Evolutionary conservation across 2,888 invertebrate genomes (phyloP), one percentile per base, ranked within the genome.

Genomic region (Harpalus rufipes): DNA sequence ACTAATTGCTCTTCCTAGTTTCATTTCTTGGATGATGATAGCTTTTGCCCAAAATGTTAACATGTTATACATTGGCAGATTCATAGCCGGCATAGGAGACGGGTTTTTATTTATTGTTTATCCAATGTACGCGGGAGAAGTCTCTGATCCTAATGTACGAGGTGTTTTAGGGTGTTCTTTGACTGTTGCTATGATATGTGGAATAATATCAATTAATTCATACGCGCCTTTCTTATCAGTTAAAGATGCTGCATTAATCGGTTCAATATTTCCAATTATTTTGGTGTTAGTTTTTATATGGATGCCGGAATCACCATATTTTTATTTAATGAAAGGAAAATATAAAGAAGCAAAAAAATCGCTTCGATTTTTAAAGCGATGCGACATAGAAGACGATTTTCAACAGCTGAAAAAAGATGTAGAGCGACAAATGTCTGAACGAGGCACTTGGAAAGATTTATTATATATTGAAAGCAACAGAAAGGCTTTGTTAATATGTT

Each of bases 401-500:
- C 14, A 59, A 1, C 84, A 85, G 6, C 85, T 90, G 12, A 86
- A 86, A 7, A 65, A 61, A 5, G 89, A 89, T 85, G 89, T 90
- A 0, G 82, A 87, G 12, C 86, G 89, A n/a, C 90, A 90, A 84
- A 88, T 89, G 86, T 88, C 88, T 3, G 89, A 90, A 86, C 85
- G 87, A 5, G 93, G 93, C 16, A 91, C 91, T 0, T 92, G 93
- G 90, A 88, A 90, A 83, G 93, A 94, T 88, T 89, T 94, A 56
- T 88, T 94, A 80, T 90, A 90, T n/a, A 92, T 93, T 87, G 91
- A 91, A 6, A 92, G 92, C 0, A 93, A 93, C 87, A 92, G 93
- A 86, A 93, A 93, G 90, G 95, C 95, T 1, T 91, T 95, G 88
- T 91, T 93, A 88, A 92, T 95, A 82, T 92, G 93, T 61, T 88